Percentiles rank a stretch among this genome's conserved stretches.
phyloP scores from a whole-genome alignment of 2,797 vertebrate species.

The Ficedula albicollis region DNA sequence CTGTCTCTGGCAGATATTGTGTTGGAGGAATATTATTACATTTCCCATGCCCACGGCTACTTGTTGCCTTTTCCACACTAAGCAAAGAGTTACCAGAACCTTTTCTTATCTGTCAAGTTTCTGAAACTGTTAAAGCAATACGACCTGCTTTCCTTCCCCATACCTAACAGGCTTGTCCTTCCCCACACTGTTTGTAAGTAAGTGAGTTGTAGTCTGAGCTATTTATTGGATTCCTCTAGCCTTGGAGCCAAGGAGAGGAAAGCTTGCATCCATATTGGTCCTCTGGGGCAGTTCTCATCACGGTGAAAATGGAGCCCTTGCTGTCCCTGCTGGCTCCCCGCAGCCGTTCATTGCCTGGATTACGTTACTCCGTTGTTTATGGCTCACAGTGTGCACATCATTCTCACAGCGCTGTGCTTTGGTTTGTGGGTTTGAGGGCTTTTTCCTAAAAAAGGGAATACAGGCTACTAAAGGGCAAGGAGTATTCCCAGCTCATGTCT shows the following conservation, averaged over 20 bases:
- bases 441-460: not conserved
- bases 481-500: not conserved
- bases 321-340: not conserved
- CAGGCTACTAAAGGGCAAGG: not conserved
- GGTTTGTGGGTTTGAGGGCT: not conserved
- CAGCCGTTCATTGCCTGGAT: not conserved
- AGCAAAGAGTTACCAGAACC: not conserved
- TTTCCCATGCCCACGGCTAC: not conserved
- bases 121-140: not conserved
- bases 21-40: not conserved
- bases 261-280: not conserved
- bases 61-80: not conserved
- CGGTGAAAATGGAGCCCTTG: not conserved
- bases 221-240: constrained; percentile 50
- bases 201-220: constrained; percentile 37
- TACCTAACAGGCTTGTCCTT: not conserved
- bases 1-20: not conserved
- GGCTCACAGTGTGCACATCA: constrained; percentile 6
- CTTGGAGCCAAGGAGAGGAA: constrained; percentile 39
- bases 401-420: not conserved
- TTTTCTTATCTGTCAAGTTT: not conserved
- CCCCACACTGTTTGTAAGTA: not conserved
- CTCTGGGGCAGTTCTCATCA: constrained; percentile 42
- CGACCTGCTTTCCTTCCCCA: not conserved
- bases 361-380: not conserved